Evolutionary conservation across 2,113 vertebrate genomes (phyloP).

Genomic region (Notechis scutatus): DNA sequence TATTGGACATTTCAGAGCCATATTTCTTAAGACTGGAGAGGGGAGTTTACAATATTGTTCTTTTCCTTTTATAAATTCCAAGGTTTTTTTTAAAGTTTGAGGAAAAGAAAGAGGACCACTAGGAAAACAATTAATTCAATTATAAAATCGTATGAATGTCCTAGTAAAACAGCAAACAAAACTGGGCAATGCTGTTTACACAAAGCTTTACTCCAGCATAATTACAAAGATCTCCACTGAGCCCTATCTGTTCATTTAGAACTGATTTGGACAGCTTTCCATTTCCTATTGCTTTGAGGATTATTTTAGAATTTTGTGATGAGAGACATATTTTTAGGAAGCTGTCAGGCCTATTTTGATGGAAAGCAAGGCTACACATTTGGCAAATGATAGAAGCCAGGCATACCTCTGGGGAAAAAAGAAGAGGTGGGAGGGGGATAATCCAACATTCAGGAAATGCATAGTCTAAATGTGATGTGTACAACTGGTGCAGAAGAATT

Average conservation of each 20-base stretch:
- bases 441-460: not conserved
- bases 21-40: not conserved
- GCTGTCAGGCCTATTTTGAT: not conserved
- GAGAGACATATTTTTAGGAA: not conserved
- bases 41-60: not conserved
- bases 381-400: not conserved
- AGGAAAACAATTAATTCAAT: not conserved
- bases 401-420: not conserved
- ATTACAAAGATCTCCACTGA: accelerated
- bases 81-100: not conserved
- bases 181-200: no score
- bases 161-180: not conserved
- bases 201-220: not conserved
- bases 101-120: not conserved
- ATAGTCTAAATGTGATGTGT: not conserved
- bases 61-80: not conserved
- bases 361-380: not conserved
- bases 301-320: not conserved
- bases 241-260: not conserved
- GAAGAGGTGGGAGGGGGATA: not conserved
- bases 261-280: not conserved
- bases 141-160: not conserved
- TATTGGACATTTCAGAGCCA: not conserved
- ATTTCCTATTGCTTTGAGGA: not conserved
- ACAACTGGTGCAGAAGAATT: not conserved